Conservation (phyloP, 2,797 vertebrate species). For the Columba guinea region DNA sequence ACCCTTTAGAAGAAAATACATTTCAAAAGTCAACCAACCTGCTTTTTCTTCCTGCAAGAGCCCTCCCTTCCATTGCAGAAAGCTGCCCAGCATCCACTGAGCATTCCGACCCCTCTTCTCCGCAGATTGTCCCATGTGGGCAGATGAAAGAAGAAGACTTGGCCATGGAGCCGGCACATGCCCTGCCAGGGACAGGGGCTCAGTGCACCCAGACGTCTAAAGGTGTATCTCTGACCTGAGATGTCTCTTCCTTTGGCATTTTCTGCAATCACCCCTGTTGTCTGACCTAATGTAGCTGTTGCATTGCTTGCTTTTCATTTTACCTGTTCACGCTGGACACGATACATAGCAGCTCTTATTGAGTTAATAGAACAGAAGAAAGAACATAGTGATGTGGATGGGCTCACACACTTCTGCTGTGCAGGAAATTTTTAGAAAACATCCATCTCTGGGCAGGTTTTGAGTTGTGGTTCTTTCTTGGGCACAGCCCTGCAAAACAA, state of each 20-base stretch:
- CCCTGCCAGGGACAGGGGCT: not conserved
- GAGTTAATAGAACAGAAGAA: not conserved
- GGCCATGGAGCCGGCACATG: not conserved
- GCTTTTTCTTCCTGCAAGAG: not conserved
- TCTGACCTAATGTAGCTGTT: not conserved
- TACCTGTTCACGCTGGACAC: not conserved
- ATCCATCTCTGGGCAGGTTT: not conserved
- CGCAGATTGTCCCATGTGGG: fast-evolving
- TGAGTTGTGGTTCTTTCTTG: not conserved
- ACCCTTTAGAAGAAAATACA: not conserved
- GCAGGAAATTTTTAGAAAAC: not conserved
- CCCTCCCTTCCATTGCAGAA: not conserved
- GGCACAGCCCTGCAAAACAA: not conserved
- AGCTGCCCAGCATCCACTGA: not conserved
- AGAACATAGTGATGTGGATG: not conserved
- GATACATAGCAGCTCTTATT: not conserved
- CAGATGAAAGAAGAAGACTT: not conserved
- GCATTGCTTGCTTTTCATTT: not conserved
- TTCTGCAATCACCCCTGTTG: not conserved
- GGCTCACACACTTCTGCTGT: not conserved
- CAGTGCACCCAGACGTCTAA: not conserved
- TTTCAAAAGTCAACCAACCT: not conserved
- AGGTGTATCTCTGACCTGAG: not conserved
- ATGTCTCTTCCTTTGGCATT: not conserved
- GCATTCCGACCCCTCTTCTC: not conserved